phyloP scores from a whole-genome alignment of 2,888 invertebrate species.

The Cyclophora punctaria region DNA sequence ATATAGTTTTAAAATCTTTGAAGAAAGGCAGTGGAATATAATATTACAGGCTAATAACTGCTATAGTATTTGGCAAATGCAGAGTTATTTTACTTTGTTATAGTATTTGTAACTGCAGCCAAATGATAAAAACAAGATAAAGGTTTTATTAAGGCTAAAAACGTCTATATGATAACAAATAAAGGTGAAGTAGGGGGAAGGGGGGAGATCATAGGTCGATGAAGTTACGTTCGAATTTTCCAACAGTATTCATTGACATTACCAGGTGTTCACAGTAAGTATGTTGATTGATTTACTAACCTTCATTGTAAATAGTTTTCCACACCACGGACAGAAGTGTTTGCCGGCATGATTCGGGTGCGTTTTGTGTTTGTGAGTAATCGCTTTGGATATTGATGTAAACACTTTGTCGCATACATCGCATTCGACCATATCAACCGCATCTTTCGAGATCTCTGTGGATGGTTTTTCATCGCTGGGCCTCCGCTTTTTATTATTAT shows the following conservation, averaged over 20 bases:
- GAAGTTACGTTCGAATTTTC: too few species aligned
- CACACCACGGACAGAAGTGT: slow-evolving; percentile 80
- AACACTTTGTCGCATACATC: slow-evolving; percentile 77
- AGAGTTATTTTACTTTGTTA: too few species aligned
- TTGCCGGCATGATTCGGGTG: slow-evolving; percentile 78
- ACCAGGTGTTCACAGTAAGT: too few species aligned
- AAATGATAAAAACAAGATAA: too few species aligned
- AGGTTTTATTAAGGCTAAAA: too few species aligned
- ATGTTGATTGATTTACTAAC: slow-evolving; percentile 30
- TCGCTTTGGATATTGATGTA: slow-evolving; percentile 76
- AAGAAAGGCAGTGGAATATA: too few species aligned
- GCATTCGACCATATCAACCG: slow-evolving; percentile 59
- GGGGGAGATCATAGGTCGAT: slow-evolving; percentile 8
- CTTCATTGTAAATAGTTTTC: slow-evolving; percentile 80
- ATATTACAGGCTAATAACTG: too few species aligned
- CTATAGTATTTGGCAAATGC: too few species aligned
- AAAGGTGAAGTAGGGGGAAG: slow-evolving; percentile 11
- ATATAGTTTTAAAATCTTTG: too few species aligned
- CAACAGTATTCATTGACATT: too few species aligned
- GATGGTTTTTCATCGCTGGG: neutral
- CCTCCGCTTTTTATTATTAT: slow-evolving; percentile 52
- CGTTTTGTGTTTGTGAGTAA: slow-evolving; percentile 79
- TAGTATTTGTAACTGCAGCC: too few species aligned
- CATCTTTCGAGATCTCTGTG: slow-evolving; percentile 33
- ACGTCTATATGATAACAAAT: too few species aligned